Conservation (phyloP, 2,113 vertebrate genomes). For the Carassius gibelio region DNA sequence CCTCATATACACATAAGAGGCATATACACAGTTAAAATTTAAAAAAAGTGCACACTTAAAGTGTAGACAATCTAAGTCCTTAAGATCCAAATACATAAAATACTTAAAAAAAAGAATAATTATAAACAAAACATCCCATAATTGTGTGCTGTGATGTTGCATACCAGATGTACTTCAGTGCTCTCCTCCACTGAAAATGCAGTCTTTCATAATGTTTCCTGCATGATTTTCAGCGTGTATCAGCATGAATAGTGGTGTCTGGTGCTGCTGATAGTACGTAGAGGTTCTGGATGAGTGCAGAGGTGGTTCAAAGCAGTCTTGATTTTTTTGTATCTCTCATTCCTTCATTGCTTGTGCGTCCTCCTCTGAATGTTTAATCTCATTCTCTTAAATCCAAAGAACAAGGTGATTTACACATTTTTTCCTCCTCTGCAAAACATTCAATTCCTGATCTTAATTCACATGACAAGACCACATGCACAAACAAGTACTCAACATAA, state of each 20-base stretch:
- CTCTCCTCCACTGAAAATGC: background rate
- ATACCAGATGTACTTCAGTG: background rate
- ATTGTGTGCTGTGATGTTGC: background rate
- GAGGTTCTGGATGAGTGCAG: slow-evolving; percentile 63
- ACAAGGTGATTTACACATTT: no score
- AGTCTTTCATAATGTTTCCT: background rate
- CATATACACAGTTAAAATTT: no score
- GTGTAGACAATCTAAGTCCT: background rate
- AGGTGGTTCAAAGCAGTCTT: slow-evolving; percentile 65
- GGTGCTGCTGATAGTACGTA: slow-evolving; percentile 15
- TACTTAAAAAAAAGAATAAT: background rate
- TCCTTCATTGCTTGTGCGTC: slow-evolving; percentile 65
- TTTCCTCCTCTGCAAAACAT: background rate
- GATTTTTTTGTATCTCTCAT: slow-evolving; percentile 64
- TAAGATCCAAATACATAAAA: background rate
- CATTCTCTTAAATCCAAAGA: background rate
- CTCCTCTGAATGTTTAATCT: slow-evolving; percentile 23
- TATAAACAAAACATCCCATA: background rate
- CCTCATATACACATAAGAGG: no score
- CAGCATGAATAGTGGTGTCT: background rate
- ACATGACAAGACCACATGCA: background rate
- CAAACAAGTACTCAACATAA: background rate
- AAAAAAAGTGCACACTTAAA: background rate
- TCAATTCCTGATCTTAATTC: background rate
- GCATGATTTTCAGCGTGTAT: background rate